phyloP scores from a whole-genome alignment of 1,140 invertebrate species.

The Radopholus similis region DNA sequence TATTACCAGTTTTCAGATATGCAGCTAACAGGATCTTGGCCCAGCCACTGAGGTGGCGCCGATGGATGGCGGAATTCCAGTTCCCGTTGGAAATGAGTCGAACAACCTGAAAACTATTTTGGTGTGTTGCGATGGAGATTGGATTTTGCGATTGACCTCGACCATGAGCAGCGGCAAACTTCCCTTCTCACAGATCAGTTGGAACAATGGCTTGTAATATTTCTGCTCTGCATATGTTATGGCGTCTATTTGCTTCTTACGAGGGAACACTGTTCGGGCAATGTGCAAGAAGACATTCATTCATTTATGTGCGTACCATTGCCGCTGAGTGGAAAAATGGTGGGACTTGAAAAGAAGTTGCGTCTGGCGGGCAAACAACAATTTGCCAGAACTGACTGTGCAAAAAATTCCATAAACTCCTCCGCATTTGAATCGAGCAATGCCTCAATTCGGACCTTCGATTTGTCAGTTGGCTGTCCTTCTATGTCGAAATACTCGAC shows the following conservation, averaged over 20 bases:
- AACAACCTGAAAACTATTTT: background rate
- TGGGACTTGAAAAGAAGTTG: background rate
- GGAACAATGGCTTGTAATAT: conserved; percentile 1
- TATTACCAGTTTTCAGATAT: background rate
- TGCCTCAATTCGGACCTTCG: background rate
- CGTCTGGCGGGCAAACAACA: background rate
- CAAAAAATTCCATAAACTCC: no score
- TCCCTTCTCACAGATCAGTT: background rate
- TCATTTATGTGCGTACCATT: no score
- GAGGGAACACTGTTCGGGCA: conserved; percentile 6
- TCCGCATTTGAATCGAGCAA: conserved; percentile 1
- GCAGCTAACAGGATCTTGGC: conserved; percentile 3
- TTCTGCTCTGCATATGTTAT: conserved; percentile 4
- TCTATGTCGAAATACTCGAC: background rate
- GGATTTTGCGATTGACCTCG: background rate
- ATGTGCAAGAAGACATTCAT: no score
- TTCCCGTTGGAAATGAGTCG: background rate
- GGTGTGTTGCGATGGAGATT: background rate
- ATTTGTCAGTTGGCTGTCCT: no score
- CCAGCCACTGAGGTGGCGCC: conserved; percentile 5
- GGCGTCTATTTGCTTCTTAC: background rate
- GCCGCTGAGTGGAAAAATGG: no score
- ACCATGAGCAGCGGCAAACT: background rate
- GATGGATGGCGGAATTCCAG: background rate
- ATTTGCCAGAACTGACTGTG: no score